phyloP scores from a whole-genome alignment of 2,888 invertebrate genomes.

The Pyrrhosoma nymphula region DNA sequence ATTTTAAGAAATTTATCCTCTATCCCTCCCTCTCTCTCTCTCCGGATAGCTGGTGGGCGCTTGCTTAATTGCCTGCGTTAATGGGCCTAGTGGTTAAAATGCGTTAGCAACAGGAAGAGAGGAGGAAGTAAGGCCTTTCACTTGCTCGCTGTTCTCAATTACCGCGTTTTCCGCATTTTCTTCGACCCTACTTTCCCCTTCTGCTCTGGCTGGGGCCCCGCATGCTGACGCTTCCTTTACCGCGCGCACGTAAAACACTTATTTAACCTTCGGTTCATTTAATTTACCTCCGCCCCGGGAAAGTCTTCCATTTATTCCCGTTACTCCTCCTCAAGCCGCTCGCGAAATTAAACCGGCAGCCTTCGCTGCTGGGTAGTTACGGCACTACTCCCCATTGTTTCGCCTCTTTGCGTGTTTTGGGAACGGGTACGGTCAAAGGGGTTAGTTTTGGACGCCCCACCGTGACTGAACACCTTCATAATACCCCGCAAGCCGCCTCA shows the following conservation, averaged over 20 bases:
- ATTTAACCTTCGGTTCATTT: constrained; percentile 24
- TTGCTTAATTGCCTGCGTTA: not conserved
- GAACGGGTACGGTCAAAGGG: not conserved
- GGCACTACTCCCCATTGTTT: not conserved
- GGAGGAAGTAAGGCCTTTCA: not conserved
- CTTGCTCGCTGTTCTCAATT: not conserved
- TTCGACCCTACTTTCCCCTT: not conserved
- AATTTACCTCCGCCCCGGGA: not conserved
- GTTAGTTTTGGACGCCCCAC: not conserved
- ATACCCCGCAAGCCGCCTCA: too few relatives aligned
- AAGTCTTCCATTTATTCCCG: not conserved
- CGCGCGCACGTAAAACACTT: not conserved
- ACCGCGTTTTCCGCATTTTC: not conserved
- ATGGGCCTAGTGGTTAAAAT: not conserved
- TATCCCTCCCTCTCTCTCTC: too few relatives aligned
- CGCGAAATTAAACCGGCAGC: not conserved
- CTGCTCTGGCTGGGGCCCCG: not conserved
- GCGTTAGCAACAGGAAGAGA: not conserved
- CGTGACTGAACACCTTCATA: not conserved
- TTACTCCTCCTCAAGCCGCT: not conserved
- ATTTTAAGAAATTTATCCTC: not conserved
- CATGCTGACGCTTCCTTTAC: not conserved
- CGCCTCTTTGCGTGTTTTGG: not conserved
- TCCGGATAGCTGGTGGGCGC: not conserved
- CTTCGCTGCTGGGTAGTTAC: not conserved